Evolutionary conservation across 2,113 vertebrate species (phyloP), one percentile per base, ranked within the genome.

Genomic region (Lampris megalopsis): DNA sequence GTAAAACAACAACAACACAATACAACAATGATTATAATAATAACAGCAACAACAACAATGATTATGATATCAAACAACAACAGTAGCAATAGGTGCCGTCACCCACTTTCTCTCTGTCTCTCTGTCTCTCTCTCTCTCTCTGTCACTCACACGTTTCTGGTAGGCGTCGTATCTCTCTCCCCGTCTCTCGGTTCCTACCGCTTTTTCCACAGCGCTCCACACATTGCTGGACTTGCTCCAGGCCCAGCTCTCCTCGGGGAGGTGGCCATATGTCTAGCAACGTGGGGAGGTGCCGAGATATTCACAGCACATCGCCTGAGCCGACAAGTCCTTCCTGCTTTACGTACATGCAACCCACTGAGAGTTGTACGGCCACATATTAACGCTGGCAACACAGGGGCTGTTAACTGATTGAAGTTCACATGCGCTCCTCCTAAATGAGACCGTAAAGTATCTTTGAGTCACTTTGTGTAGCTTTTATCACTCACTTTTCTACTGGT

Each of bases 161-260:
- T 59, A 53, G 35, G 57, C 54, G 9, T 58, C 62, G 47, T 71
- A 11, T 68, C 73, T 68, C 36, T 43, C 36, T 13, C 35, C 45
- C 60, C 50, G n/a, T 1, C 38, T 1, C 5, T 24, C 11, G 35
- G 35, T 45, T 4, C 53, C 58, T 35, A 7, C 1, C 40, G 24
- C 11, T 53, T 47, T 42, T 36, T 63, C 63, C 24, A 3, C 9
- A 53, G 36, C 49, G 60, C 53, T 45, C 1, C 2, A 2, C 9
- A 36, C 6, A 9, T 76, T n/a, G 13, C 35, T 74, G 67, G 77
- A 67, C 79, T 84, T 71, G 81, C 84, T 70, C 0, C 2, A 75
- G 69, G 84, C 73, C 13, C 58, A 56, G 7, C 3, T 41, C 62
- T 86, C 84, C 62, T 63, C 49, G 78, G 75, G 72, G 76, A 82